phyloP scores from a whole-genome alignment of 2,888 invertebrate species.

The Zootermopsis nevadensis region DNA sequence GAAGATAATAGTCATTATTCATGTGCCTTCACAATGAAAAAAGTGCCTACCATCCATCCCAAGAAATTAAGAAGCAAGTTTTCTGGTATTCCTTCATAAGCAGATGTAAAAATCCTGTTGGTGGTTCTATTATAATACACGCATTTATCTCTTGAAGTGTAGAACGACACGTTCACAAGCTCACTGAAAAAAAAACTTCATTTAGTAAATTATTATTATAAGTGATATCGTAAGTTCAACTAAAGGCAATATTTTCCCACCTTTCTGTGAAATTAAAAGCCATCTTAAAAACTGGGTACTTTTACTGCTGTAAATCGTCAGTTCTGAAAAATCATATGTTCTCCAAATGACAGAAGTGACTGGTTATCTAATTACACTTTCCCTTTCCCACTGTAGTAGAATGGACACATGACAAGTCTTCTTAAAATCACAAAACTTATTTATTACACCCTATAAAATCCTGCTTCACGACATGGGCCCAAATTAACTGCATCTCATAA shows the following conservation, averaged over 20 bases:
- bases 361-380: background rate
- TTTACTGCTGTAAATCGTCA: background rate
- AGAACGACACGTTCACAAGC: background rate
- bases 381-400: background rate
- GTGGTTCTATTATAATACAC: slow-evolving; percentile 57
- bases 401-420: background rate
- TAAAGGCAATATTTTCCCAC: background rate
- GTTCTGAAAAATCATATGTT: background rate
- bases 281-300: background rate
- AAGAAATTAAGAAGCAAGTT: slow-evolving; percentile 86
- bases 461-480: too few relatives aligned
- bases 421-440: too few relatives aligned
- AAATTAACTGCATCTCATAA: too few relatives aligned
- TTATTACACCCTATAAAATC: too few relatives aligned
- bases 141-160: slow-evolving; percentile 25
- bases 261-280: background rate
- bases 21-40: background rate
- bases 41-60: slow-evolving; percentile 73
- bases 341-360: background rate
- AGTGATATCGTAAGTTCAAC: background rate
- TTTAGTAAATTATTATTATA: background rate
- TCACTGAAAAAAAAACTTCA: background rate
- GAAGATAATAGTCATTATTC: too few relatives aligned
- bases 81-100: slow-evolving; percentile 93
- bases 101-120: slow-evolving; percentile 71